A percentile compares a stretch with the other conserved stretches of the same genome.
These are phyloP conservation scores for Odiellus spinosus DNA, from an alignment of 2,888 invertebrate species.

Conservation along the genomic window DNA sequence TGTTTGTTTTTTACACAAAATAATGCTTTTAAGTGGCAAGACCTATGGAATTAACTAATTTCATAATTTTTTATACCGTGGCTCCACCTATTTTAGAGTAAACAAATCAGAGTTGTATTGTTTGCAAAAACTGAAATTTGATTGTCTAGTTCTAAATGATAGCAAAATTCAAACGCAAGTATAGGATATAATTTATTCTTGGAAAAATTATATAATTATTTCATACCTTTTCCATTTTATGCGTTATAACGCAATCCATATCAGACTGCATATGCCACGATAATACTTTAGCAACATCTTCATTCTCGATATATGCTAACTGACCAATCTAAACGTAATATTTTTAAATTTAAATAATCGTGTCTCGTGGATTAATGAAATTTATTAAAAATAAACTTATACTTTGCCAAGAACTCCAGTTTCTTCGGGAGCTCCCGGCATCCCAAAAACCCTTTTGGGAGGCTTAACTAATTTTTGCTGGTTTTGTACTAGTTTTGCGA, in stretches of 20 bases:
- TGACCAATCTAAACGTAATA: constrained; percentile 26
- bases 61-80: too few species aligned
- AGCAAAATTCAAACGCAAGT: too few species aligned
- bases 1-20: too few species aligned
- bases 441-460: constrained; percentile 25
- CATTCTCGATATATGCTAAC: constrained; percentile 25
- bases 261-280: constrained; percentile 34
- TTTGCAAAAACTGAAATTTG: too few species aligned
- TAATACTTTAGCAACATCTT: constrained; percentile 27
- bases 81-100: too few species aligned
- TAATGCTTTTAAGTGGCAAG: too few species aligned
- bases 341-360: neutral
- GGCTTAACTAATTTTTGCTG: constrained; percentile 22
- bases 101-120: too few species aligned
- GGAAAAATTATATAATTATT: neutral
- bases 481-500: constrained; percentile 12
- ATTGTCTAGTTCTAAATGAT: too few species aligned
- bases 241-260: constrained; percentile 31
- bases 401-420: constrained; percentile 30
- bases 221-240: constrained; percentile 26
- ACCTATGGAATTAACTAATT: too few species aligned
- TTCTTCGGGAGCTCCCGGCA: constrained; percentile 24
- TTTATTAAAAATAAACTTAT: constrained; percentile 7
- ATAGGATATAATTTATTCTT: too few species aligned
- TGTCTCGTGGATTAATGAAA: neutral